These are phyloP conservation scores for Patella depressa DNA, from an alignment of 2,888 invertebrate genomes.

Conservation along the genomic window DNA sequence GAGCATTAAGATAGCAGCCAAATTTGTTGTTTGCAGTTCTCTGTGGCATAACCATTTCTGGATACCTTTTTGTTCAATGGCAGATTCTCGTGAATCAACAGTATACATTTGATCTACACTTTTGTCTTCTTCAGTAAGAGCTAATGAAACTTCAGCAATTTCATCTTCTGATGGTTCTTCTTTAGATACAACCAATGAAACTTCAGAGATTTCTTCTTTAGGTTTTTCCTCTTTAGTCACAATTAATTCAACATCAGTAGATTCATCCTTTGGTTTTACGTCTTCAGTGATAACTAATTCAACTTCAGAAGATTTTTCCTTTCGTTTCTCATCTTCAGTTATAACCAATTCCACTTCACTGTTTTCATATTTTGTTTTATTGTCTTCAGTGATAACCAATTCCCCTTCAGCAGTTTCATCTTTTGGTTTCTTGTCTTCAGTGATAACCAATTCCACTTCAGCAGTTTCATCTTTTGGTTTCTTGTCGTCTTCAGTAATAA, in stretches of 20 bases:
- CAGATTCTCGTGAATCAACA: too few relatives aligned
- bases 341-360: not conserved
- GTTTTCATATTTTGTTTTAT: conserved; percentile 6
- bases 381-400: conserved; percentile 6
- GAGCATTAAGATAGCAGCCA: not conserved
- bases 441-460: not conserved
- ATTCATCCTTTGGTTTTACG: not conserved
- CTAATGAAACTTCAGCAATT: not conserved
- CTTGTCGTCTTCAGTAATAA: not conserved
- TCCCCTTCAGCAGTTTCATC: conserved; percentile 3
- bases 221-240: not conserved
- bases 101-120: too few relatives aligned
- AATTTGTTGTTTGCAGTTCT: conserved; percentile 4
- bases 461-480: not conserved
- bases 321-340: conserved; percentile 1
- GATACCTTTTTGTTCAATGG: not conserved
- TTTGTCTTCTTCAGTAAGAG: not conserved
- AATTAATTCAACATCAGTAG: not conserved
- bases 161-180: not conserved
- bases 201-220: not conserved
- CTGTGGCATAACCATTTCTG: not conserved
- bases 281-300: not conserved
- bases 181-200: not conserved
- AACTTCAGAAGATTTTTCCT: not conserved
- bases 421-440: conserved; percentile 12